Conservation (phyloP, 2,113 vertebrate genomes). For the Nyctibius bracteatus region DNA sequence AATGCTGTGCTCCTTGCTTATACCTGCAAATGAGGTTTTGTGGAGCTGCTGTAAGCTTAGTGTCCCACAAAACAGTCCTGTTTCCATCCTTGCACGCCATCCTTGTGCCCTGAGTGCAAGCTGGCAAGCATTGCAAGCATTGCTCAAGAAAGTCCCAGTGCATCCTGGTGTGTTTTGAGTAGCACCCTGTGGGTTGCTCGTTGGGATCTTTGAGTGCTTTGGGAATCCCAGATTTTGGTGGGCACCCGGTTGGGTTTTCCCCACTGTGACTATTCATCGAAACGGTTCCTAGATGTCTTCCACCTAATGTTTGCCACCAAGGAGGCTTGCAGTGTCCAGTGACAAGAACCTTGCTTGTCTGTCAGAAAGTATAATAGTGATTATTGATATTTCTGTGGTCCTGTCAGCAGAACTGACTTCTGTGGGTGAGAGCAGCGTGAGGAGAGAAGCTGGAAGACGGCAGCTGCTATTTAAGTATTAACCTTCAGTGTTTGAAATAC, state of each 20-base stretch:
- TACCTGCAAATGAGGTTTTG: not conserved
- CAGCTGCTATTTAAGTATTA: not conserved
- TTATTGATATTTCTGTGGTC: not conserved
- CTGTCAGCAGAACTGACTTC: not conserved
- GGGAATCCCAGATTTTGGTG: constrained; percentile 14
- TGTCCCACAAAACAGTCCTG: not conserved
- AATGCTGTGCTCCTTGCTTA: not conserved
- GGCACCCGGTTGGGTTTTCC: constrained; percentile 2
- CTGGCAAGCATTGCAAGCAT: fast-evolving
- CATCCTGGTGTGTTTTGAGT: not conserved
- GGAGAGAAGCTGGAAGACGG: not conserved
- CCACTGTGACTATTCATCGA: not conserved
- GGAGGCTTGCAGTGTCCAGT: not conserved
- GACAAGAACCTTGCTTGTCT: constrained; percentile 2
- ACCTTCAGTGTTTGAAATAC: not conserved
- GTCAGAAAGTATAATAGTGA: not conserved
- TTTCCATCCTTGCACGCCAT: constrained; percentile 4
- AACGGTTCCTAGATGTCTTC: constrained; percentile 46
- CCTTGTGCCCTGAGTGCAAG: not conserved
- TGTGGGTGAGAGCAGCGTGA: not conserved
- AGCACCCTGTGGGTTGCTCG: not conserved
- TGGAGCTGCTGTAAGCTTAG: not conserved
- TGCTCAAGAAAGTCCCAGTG: not conserved
- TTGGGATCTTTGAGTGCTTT: not conserved
- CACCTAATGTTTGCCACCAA: not conserved